phyloP scores from a whole-genome alignment of 2,113 vertebrate genomes.

The Fregata magnificens region DNA sequence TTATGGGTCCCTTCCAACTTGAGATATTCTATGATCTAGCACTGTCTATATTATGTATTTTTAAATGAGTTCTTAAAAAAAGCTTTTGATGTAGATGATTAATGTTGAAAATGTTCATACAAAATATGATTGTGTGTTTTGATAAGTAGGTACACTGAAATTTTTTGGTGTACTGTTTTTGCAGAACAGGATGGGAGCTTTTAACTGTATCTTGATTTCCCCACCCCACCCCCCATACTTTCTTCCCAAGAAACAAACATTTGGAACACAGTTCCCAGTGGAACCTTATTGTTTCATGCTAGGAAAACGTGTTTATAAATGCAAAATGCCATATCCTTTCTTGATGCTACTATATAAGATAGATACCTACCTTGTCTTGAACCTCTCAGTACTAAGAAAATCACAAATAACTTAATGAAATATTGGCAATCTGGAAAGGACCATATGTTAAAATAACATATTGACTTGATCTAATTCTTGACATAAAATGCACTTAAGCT shows the following conservation, averaged over 20 bases:
- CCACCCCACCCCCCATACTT: too few species aligned
- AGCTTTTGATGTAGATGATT: neutral
- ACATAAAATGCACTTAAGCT: neutral
- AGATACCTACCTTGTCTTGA: neutral
- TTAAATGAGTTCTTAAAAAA: neutral
- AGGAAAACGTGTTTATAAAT: neutral
- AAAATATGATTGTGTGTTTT: neutral
- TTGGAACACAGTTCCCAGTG: neutral
- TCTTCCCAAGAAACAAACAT: neutral
- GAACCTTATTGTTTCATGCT: neutral
- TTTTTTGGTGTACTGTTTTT: neutral
- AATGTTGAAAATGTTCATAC: neutral
- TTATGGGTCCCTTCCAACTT: neutral
- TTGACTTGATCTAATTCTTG: neutral
- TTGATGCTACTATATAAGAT: neutral
- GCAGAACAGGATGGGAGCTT: neutral
- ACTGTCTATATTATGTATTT: neutral
- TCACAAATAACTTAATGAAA: neutral
- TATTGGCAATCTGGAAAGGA: neutral
- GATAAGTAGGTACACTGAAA: neutral
- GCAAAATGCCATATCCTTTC: neutral
- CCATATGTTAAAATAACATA: neutral
- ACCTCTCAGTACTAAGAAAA: neutral
- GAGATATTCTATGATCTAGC: neutral
- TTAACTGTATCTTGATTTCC: neutral